A percentile compares a stretch with the other conserved stretches of the same genome.
Conservation (phyloP, 2,797 vertebrate species). For the Hoplostethus mediterraneus region DNA sequence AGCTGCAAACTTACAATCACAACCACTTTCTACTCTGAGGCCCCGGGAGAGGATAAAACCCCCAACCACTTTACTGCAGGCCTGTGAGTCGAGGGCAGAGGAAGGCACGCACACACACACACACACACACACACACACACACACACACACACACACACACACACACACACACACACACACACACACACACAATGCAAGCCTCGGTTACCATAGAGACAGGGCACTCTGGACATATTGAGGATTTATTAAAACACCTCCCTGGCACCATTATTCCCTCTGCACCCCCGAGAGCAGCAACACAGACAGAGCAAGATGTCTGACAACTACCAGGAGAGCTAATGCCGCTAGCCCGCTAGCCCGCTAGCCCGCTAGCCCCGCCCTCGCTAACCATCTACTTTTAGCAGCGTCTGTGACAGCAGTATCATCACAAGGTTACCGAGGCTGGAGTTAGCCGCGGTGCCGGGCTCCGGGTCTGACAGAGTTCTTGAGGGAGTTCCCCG, state of each 20-base stretch:
- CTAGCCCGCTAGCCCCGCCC: constrained; percentile 23
- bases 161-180: constrained; percentile 26
- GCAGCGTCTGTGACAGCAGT: constrained; percentile 20
- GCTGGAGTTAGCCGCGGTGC: constrained; percentile 16
- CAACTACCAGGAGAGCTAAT: constrained; percentile 22
- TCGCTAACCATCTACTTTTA: constrained; percentile 44
- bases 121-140: constrained; percentile 10
- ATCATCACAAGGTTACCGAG: constrained; percentile 22
- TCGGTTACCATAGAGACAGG: constrained; percentile 85
- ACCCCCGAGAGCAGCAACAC: constrained; percentile 53
- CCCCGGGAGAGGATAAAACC: not conserved
- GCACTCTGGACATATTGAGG: constrained; percentile 75
- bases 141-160: constrained; percentile 42
- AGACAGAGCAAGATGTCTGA: constrained; percentile 38
- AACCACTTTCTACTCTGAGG: not conserved
- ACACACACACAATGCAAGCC: constrained; percentile 51
- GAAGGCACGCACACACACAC: constrained; percentile 54
- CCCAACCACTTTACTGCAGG: not conserved
- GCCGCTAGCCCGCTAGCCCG: not conserved
- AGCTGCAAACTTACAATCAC: not conserved
- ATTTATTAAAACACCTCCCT: constrained; percentile 77
- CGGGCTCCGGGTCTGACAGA: constrained; percentile 3
- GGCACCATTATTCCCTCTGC: constrained; percentile 64
- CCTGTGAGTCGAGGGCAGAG: constrained; percentile 44
- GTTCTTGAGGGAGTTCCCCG: constrained; percentile 24